These are phyloP conservation scores for Clarias platycephalus DNA, from an alignment of 2,797 vertebrate species.

Conservation along the genomic window DNA sequence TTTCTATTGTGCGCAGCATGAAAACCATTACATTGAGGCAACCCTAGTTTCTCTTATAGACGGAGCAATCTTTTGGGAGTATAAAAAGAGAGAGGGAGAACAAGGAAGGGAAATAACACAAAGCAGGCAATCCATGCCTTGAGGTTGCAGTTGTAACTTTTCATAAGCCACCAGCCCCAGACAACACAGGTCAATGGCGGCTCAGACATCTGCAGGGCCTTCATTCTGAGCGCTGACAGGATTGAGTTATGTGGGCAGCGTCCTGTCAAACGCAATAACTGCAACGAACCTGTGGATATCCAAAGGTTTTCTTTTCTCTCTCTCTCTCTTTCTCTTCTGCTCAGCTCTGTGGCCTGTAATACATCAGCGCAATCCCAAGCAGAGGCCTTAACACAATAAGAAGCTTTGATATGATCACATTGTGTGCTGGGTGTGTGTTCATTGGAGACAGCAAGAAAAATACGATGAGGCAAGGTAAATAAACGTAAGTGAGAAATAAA, in stretches of 20 bases:
- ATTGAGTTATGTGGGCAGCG: conserved; percentile 71
- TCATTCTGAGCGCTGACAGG: conserved; percentile 66
- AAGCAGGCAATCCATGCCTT: conserved; percentile 41
- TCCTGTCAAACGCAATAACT: conserved; percentile 74
- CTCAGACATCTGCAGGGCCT: conserved; percentile 56
- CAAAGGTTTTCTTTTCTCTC: conserved; percentile 41
- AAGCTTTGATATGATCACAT: conserved; percentile 37
- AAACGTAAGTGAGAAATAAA: not conserved
- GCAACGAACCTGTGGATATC: conserved; percentile 56
- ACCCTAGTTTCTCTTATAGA: not conserved
- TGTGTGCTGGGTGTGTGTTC: not conserved
- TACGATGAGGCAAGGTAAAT: not conserved
- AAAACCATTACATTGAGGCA: not conserved
- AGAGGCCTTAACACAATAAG: conserved; percentile 55
- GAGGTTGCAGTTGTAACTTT: conserved; percentile 43
- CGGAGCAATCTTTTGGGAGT: not conserved
- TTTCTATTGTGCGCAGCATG: not conserved
- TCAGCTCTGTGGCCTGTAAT: conserved; percentile 45
- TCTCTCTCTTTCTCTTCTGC: not conserved
- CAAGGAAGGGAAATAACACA: not conserved
- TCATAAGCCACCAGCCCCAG: conserved; percentile 50
- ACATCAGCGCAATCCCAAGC: conserved; percentile 53
- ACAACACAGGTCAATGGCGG: conserved; percentile 59
- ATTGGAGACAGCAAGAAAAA: not conserved
- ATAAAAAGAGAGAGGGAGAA: not conserved